Evolutionary conservation across 2,113 vertebrate genomes (phyloP).

Genomic region (Phrynosoma blainvillii): DNA sequence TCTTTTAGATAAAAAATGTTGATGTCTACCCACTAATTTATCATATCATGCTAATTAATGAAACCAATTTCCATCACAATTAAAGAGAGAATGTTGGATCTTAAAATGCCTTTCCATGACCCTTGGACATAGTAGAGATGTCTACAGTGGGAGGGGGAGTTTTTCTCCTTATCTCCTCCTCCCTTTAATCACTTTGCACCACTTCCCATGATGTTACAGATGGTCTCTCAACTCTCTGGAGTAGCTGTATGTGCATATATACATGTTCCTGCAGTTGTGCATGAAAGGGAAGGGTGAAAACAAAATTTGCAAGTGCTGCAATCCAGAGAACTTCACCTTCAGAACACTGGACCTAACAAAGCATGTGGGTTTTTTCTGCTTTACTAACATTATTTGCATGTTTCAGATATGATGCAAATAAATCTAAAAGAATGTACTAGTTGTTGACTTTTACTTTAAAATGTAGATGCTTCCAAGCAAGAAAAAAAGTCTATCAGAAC

Average conservation of each 20-base stretch:
- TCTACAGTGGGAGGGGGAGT: too few species aligned
- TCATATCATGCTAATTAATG: neutral
- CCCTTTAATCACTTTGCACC: too few species aligned
- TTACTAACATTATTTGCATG: neutral
- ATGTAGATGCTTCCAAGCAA: slow-evolving; percentile 29
- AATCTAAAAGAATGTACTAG: slow-evolving; percentile 29
- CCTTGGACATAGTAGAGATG: too few species aligned
- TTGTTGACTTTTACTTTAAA: slow-evolving; percentile 6
- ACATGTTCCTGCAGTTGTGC: neutral
- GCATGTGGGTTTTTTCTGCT: neutral
- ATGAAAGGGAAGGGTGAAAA: neutral
- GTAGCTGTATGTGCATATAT: neutral
- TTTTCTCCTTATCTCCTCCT: neutral
- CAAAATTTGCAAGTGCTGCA: neutral
- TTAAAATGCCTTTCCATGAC: too few species aligned
- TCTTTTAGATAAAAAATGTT: neutral
- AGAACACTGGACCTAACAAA: neutral
- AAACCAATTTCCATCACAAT: neutral
- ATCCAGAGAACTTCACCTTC: neutral
- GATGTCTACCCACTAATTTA: neutral
- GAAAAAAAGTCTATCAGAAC: slow-evolving; percentile 3
- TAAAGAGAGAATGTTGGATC: neutral
- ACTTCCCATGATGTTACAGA: neutral
- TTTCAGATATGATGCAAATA: slow-evolving; percentile 10
- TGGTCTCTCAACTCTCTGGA: neutral